Conservation (phyloP, 1,140 invertebrate genomes). For the Anoplolepis gracilipes region DNA sequence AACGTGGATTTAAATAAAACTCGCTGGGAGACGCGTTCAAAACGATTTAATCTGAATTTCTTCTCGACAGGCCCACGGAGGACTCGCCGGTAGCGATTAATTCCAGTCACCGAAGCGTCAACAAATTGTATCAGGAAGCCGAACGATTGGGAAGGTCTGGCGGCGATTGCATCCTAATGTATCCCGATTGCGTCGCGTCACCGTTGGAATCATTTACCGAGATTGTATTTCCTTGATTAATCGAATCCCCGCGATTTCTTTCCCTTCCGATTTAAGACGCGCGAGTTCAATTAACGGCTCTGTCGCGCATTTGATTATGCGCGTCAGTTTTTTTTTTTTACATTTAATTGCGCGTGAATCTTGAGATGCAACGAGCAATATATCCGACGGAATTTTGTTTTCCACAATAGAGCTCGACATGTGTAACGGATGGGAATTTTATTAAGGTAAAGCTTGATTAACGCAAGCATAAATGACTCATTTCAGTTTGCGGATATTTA, state of each 20-base stretch:
- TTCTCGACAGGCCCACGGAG: conserved; percentile 81
- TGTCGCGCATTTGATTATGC: background rate
- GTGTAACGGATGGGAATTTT: too few relatives aligned
- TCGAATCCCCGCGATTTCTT: conserved; percentile 9
- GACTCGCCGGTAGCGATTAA: conserved; percentile 77
- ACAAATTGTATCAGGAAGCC: conserved; percentile 82
- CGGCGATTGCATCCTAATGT: conserved; percentile 79
- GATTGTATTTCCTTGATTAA: conserved; percentile 76
- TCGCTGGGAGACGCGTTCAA: background rate
- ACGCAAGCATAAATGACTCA: too few relatives aligned
- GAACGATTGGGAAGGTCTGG: conserved; percentile 81
- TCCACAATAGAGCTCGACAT: too few relatives aligned
- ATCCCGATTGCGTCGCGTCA: conserved; percentile 81
- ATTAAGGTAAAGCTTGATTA: too few relatives aligned
- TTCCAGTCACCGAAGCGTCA: conserved; percentile 75
- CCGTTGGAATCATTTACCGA: conserved; percentile 82
- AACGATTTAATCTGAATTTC: conserved; percentile 58
- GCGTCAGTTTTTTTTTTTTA: too few relatives aligned
- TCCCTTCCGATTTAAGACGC: background rate
- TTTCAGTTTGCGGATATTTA: too few relatives aligned
- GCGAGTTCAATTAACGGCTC: background rate
- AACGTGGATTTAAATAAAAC: conserved; percentile 22
- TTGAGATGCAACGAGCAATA: too few relatives aligned
- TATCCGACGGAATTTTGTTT: too few relatives aligned
- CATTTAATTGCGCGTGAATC: too few relatives aligned